Conservation (phyloP, 2,888 invertebrate species). For the Heliconius ethilla region DNA sequence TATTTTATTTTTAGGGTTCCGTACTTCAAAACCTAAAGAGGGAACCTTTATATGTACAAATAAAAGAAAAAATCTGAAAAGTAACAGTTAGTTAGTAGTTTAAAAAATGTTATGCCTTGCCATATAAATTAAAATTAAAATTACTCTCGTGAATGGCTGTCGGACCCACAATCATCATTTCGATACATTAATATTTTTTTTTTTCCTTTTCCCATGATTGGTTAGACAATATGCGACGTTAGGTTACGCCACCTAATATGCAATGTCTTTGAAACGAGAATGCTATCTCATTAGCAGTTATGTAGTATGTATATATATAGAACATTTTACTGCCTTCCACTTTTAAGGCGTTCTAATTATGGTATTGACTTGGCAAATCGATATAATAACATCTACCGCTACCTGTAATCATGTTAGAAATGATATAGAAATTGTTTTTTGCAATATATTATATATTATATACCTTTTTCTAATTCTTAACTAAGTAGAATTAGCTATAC, state of each 20-base stretch:
- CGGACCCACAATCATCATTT: too few species aligned
- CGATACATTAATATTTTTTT: too few species aligned
- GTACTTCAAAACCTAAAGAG: too few species aligned
- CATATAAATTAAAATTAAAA: too few species aligned
- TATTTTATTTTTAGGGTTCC: not conserved
- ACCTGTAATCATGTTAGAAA: not conserved
- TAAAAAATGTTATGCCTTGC: too few species aligned
- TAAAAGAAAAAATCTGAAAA: too few species aligned
- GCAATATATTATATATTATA: not conserved
- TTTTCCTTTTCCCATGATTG: too few species aligned
- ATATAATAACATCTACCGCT: not conserved
- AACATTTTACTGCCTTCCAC: constrained; percentile 10
- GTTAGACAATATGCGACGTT: constrained; percentile 3
- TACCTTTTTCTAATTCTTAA: too few species aligned
- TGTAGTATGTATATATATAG: not conserved
- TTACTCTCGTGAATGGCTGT: too few species aligned
- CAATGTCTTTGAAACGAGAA: not conserved
- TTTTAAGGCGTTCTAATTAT: constrained; percentile 8
- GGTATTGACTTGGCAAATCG: not conserved
- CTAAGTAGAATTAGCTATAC: too few species aligned
- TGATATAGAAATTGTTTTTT: not conserved
- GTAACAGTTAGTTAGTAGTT: too few species aligned
- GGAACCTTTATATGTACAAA: too few species aligned
- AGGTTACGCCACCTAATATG: not conserved
- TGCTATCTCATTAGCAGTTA: constrained; percentile 21